Conservation (phyloP, 2,888 invertebrate species). For the Epistrophe eligans region DNA sequence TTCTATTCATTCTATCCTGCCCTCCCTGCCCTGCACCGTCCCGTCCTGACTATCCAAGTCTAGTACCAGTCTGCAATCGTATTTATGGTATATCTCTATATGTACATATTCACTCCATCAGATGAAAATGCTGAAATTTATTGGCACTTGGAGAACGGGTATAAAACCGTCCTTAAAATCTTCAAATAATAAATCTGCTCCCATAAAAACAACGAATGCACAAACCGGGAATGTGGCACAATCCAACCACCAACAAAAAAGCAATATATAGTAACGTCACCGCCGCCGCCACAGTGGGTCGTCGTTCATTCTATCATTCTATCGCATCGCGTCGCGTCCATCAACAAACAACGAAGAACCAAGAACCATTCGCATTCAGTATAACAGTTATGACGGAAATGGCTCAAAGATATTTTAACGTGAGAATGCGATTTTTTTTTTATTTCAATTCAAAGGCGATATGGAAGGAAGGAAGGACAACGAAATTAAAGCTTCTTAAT, state of each 20-base stretch:
- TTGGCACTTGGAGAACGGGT: slow-evolving; percentile 73
- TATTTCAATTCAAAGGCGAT: not conserved
- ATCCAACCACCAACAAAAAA: not conserved
- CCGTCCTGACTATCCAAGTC: not conserved
- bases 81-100: slow-evolving; percentile 2
- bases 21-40: not conserved
- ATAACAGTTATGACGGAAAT: slow-evolving; percentile 62
- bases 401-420: slow-evolving; percentile 52
- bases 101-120: slow-evolving; percentile 35
- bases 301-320: slow-evolving; percentile 30
- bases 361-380: slow-evolving; percentile 23
- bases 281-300: slow-evolving; percentile 22
- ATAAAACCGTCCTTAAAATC: slow-evolving; percentile 74
- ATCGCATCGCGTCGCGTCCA: slow-evolving; percentile 31
- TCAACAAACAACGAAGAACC: not conserved
- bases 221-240: slow-evolving; percentile 51
- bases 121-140: slow-evolving; percentile 69
- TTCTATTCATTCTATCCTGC: slow-evolving; percentile 44
- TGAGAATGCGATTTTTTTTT: slow-evolving; percentile 36
- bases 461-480: not conserved
- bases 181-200: slow-evolving; percentile 71
- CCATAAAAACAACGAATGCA: slow-evolving; percentile 64
- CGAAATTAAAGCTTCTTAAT: slow-evolving; percentile 38
- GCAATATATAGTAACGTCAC: not conserved
- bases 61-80: slow-evolving; percentile 30